Conservation (phyloP, 2,797 vertebrate genomes). For the Uromys caudimaculatus region DNA sequence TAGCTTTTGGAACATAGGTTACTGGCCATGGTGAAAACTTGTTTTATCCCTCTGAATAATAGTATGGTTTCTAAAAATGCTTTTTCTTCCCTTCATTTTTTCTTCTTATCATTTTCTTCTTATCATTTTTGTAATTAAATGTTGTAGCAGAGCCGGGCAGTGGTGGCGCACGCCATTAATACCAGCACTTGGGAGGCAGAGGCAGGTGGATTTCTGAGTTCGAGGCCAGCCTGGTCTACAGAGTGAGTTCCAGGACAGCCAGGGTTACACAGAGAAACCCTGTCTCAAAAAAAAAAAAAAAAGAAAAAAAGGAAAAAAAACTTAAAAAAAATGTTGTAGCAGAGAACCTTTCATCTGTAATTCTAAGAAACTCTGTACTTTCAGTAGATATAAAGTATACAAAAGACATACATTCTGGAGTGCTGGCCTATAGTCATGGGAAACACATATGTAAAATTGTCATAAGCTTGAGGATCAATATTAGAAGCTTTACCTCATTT, state of each 20-base stretch:
- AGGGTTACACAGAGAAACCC: too few species aligned
- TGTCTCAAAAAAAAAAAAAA: too few species aligned
- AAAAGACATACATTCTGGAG: neutral
- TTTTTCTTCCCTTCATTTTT: neutral
- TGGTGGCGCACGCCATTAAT: too few species aligned
- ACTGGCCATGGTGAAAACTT: neutral
- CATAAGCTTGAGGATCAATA: constrained; percentile 62
- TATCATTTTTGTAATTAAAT: constrained; percentile 65
- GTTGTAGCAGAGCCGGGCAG: too few species aligned
- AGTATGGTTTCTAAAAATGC: neutral
- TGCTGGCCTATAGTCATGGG: constrained; percentile 6
- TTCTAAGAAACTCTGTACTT: neutral
- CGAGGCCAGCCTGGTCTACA: too few species aligned
- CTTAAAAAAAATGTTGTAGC: constrained; percentile 24
- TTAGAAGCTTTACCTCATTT: constrained; percentile 58
- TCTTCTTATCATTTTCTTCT: too few species aligned
- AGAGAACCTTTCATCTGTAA: constrained; percentile 32
- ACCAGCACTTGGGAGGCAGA: too few species aligned
- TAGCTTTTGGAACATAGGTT: neutral
- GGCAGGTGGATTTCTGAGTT: too few species aligned
- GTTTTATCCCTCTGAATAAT: neutral
- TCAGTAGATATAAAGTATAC: constrained; percentile 25
- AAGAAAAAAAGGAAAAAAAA: too few species aligned
- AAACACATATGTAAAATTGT: constrained; percentile 75
- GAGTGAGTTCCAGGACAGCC: too few species aligned